A percentile compares a stretch with the other conserved stretches of the same genome.
Conservation (phyloP, 2,888 invertebrate genomes). For the Pycnomerus fuliginosus region DNA sequence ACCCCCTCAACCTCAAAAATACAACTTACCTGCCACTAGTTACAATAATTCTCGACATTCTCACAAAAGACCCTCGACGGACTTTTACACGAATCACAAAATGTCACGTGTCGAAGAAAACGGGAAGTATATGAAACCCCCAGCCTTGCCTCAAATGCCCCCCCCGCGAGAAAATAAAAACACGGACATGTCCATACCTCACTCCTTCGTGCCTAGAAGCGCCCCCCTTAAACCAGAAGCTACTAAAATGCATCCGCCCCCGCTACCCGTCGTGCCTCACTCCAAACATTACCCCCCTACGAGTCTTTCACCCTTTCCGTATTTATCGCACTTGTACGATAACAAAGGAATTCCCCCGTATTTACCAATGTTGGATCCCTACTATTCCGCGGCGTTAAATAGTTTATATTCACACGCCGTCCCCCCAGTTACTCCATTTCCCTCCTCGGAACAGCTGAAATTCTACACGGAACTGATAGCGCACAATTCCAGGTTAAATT, state of each 20-base stretch:
- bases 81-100: too few species aligned
- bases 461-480: slow-evolving; percentile 58
- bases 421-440: slow-evolving; percentile 51
- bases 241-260: background rate
- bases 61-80: too few species aligned
- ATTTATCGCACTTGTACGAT: slow-evolving; percentile 35
- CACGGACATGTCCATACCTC: slow-evolving; percentile 21
- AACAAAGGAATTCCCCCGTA: slow-evolving; percentile 46
- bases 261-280: slow-evolving; percentile 5
- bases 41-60: too few species aligned
- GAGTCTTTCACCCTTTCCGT: slow-evolving; percentile 28
- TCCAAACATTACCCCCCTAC: slow-evolving; percentile 20
- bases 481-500: slow-evolving; percentile 41
- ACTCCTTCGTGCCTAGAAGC: slow-evolving; percentile 15
- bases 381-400: slow-evolving; percentile 52
- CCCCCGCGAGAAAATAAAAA: slow-evolving; percentile 30
- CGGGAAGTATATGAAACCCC: slow-evolving; percentile 1
- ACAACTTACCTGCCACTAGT: slow-evolving; percentile 2
- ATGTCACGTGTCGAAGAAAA: background rate
- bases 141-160: slow-evolving; percentile 30
- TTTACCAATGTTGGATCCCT: slow-evolving; percentile 44
- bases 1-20: slow-evolving; percentile 21
- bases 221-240: background rate
- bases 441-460: slow-evolving; percentile 55
- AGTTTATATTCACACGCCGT: slow-evolving; percentile 50